phyloP scores from a whole-genome alignment of 2,113 vertebrate genomes.

The Otis tarda region DNA sequence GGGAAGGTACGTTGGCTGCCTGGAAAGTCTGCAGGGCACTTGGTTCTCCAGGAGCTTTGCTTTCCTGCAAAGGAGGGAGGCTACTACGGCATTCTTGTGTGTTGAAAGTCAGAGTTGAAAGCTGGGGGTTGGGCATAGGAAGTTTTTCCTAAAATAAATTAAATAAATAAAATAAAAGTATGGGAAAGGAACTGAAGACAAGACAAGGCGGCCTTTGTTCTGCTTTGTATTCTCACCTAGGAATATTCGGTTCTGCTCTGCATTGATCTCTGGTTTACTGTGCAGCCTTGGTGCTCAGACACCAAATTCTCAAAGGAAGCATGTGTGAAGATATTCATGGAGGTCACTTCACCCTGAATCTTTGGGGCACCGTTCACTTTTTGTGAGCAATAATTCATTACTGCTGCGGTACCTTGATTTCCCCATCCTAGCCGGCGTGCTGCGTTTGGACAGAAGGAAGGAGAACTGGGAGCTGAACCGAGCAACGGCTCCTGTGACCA shows the following conservation, averaged over 20 bases:
- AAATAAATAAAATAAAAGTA: not conserved
- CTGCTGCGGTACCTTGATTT: not conserved
- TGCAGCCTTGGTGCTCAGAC: not conserved
- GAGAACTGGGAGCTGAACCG: not conserved
- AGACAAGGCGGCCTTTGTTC: not conserved
- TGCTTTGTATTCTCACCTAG: constrained; percentile 5
- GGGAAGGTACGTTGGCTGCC: not conserved
- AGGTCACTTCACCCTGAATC: constrained; percentile 22
- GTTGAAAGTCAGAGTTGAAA: not conserved
- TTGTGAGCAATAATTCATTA: constrained; percentile 8
- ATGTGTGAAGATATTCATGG: not conserved
- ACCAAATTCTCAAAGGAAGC: not conserved
- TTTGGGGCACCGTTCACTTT: fast-evolving
- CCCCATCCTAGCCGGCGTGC: fast-evolving
- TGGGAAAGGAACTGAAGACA: not conserved
- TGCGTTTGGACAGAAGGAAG: fast-evolving
- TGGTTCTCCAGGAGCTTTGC: not conserved
- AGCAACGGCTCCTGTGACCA: not conserved
- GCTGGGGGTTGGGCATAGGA: not conserved
- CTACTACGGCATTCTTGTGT: not conserved
- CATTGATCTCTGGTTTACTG: constrained; percentile 30
- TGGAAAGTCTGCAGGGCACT: not conserved
- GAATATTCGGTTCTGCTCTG: not conserved
- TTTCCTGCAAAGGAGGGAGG: not conserved
- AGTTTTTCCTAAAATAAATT: not conserved